phyloP scores from a whole-genome alignment of 1,140 invertebrate genomes.

The Drosophila ambigua region DNA sequence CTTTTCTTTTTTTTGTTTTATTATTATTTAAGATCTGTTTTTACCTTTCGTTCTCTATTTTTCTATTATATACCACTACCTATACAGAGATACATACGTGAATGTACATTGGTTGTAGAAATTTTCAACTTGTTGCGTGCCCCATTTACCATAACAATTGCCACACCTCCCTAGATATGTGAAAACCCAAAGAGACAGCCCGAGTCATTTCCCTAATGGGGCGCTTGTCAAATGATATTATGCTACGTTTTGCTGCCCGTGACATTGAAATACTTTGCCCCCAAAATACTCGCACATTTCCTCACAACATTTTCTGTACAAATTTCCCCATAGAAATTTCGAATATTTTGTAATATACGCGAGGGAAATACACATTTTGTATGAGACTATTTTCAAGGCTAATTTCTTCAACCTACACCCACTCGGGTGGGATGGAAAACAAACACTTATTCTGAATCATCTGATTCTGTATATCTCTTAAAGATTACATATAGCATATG shows the following conservation, averaged over 20 bases:
- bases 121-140: conserved; percentile 34
- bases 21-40: conserved; percentile 56
- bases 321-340: too few relatives aligned
- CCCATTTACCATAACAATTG: conserved; percentile 22
- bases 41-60: conserved; percentile 8
- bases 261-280: conserved; percentile 61
- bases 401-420: conserved; percentile 32
- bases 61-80: background rate
- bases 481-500: conserved; percentile 15
- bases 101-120: conserved; percentile 27
- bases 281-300: conserved; percentile 17
- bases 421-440: conserved; percentile 10
- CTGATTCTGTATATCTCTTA: conserved; percentile 3
- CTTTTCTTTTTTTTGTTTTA: conserved; percentile 52
- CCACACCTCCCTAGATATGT: conserved; percentile 28
- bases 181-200: conserved; percentile 13
- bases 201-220: conserved; percentile 56
- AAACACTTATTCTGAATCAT: conserved; percentile 26
- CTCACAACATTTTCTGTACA: conserved; percentile 11
- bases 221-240: conserved; percentile 37
- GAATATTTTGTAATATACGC: conserved; percentile 50
- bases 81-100: conserved; percentile 26
- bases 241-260: conserved; percentile 40
- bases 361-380: conserved; percentile 30
- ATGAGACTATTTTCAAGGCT: conserved; percentile 18